phyloP scores from a whole-genome alignment of 2,113 vertebrate species.

The Heterotilapia buettikoferi region DNA sequence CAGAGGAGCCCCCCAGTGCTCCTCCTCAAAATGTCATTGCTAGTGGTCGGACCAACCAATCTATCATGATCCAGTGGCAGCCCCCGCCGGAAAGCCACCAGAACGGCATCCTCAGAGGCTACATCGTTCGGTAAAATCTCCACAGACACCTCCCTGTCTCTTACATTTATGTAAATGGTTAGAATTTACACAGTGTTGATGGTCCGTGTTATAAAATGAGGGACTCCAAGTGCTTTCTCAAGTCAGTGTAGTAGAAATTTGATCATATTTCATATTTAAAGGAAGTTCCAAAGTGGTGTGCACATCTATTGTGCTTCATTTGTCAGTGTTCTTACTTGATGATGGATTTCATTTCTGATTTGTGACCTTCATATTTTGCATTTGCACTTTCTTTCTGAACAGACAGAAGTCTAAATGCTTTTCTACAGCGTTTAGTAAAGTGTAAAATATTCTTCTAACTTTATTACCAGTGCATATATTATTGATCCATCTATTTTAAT shows the following conservation, averaged over 20 bases:
- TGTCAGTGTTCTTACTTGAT: not conserved
- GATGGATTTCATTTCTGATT: not conserved
- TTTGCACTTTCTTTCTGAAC: not conserved
- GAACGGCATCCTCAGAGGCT: constrained; percentile 89
- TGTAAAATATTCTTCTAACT: not conserved
- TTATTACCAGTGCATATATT: not conserved
- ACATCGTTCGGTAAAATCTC: constrained; percentile 81
- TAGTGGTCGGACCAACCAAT: constrained; percentile 94
- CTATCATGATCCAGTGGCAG: constrained; percentile 99
- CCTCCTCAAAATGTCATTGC: constrained; percentile 93
- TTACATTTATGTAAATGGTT: not conserved
- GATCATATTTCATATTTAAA: not conserved
- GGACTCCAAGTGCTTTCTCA: not conserved
- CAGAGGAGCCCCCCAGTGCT: constrained; percentile 90
- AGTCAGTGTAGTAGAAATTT: not conserved
- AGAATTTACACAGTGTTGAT: not conserved
- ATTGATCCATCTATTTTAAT: not conserved
- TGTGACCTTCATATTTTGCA: not conserved
- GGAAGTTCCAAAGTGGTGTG: not conserved
- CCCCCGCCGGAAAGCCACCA: constrained; percentile 92
- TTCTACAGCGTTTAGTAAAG: not conserved
- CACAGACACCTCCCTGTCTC: rapidly evolving
- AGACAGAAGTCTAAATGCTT: not conserved
- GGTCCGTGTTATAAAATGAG: not conserved
- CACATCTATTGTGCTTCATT: not conserved